Evolutionary conservation across 2,797 vertebrate genomes (phyloP), one percentile per base, ranked within the genome.

Genomic region (Poeciliopsis infans): DNA sequence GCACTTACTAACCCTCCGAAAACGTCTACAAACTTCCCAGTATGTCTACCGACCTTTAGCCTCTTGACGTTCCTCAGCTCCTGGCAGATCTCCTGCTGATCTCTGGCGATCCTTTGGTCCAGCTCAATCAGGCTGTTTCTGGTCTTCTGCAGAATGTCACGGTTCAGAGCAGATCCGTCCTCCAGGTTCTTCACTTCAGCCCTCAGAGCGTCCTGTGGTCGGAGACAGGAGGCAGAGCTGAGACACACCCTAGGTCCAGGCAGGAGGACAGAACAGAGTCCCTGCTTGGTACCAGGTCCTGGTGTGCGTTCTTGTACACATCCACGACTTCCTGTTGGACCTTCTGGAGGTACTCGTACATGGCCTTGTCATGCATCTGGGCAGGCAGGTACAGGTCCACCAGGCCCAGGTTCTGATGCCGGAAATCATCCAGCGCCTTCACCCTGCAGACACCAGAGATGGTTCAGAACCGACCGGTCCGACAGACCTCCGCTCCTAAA

Each of bases 361-460:
- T 47, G 0, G n/a, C 15, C 0, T n/a, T 3, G 53, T 89, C 18
- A 23, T 66, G 64, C 2, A 66, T 69, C 61, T 83, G 59, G 41
- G 79, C 0, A 0, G 15, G 2, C 57, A 88, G 69, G 5, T 2
- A 1, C 0, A 49, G 45, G 5, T 88, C 80, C 16, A 79, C 66
- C 71, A 85, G 7, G 0, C 70, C 18, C 0, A 3, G 55, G 1
- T 13, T 25, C 57, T 55, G 77, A 49, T 76, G 71, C 72, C 25
- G 2, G 0, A 16, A 20, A 6, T 43, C 31, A 0, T 0, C 1
- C 71, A 6, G 2, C 59, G 78, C 39, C 76, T 77, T 76, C 39
- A 43, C 39, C 79, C 92, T 93, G 85, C 7, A 66, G 59, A 71
- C 20, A 53, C n/a, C 47, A 74, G 43, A 25, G 7, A 55, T 1